A percentile compares a stretch with the other conserved stretches of the same genome.
Evolutionary conservation across 2,888 invertebrate genomes (phyloP).

Genomic region (Drosophila infuscata): DNA sequence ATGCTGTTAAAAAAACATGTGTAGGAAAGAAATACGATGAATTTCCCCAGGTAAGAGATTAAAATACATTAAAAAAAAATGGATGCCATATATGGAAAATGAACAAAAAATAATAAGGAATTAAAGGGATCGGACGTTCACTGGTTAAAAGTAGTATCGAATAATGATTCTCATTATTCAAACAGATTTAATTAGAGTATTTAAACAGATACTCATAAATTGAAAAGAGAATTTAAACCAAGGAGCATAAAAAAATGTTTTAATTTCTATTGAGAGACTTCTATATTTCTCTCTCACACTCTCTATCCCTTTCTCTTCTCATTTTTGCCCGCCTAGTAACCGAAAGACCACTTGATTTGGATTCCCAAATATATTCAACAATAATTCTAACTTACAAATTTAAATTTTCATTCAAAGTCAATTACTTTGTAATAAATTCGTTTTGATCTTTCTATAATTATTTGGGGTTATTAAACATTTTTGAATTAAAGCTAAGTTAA

Average conservation of each 20-base stretch:
- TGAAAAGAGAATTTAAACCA: background rate
- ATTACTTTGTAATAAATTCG: background rate
- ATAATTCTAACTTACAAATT: background rate
- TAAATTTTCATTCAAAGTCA: background rate
- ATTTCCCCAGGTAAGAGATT: slow-evolving; percentile 88
- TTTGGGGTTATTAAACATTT: background rate
- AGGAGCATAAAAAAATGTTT: background rate
- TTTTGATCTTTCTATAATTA: background rate
- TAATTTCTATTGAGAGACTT: background rate
- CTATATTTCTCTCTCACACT: background rate
- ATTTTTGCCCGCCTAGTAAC: background rate
- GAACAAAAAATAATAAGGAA: background rate
- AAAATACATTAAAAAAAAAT: background rate
- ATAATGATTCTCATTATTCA: background rate
- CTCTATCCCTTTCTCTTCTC: background rate
- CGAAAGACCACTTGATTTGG: background rate
- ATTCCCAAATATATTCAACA: background rate
- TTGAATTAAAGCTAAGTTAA: background rate
- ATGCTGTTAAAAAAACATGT: slow-evolving; percentile 92
- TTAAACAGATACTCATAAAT: background rate
- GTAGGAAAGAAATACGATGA: slow-evolving; percentile 91
- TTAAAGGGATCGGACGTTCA: background rate
- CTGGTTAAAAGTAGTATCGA: background rate
- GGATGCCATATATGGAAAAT: background rate
- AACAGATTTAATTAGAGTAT: background rate